Conservation (phyloP, 2,113 vertebrate genomes). For the Alexandromys fortis region DNA sequence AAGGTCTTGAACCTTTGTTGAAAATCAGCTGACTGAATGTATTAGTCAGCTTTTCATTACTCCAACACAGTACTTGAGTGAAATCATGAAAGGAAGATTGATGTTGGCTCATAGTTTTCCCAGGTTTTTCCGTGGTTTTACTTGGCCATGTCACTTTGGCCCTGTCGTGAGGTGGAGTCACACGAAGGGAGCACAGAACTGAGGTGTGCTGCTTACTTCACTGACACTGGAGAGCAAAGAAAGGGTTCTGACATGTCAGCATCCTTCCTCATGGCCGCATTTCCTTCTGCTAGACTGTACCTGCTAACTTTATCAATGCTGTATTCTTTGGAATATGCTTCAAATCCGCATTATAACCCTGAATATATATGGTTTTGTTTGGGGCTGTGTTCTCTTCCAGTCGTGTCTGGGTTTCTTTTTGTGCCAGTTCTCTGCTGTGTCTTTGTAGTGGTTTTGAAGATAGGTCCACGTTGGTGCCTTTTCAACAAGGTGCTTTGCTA, state of each 20-base stretch:
- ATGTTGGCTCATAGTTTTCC: no score
- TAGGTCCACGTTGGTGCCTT: neutral
- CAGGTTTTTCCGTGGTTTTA: neutral
- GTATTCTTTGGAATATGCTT: neutral
- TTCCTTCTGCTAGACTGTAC: neutral
- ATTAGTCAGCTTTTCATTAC: neutral
- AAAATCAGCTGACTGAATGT: neutral
- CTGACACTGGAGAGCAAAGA: neutral
- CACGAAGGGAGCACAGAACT: neutral
- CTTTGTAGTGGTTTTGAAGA: neutral
- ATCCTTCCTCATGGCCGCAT: neutral
- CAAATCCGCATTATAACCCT: neutral
- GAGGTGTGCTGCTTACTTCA: neutral
- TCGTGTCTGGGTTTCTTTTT: neutral
- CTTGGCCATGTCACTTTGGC: neutral
- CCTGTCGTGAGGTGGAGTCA: neutral
- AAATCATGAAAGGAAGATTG: neutral
- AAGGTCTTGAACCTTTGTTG: neutral
- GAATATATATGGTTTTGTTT: neutral
- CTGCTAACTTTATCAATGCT: neutral
- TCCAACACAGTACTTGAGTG: neutral
- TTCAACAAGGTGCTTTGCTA: neutral
- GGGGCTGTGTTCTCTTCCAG: neutral
- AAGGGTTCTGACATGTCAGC: neutral
- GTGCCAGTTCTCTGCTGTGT: no score